Conservation (phyloP, 2,113 vertebrate genomes). For the Taxidea taxus region DNA sequence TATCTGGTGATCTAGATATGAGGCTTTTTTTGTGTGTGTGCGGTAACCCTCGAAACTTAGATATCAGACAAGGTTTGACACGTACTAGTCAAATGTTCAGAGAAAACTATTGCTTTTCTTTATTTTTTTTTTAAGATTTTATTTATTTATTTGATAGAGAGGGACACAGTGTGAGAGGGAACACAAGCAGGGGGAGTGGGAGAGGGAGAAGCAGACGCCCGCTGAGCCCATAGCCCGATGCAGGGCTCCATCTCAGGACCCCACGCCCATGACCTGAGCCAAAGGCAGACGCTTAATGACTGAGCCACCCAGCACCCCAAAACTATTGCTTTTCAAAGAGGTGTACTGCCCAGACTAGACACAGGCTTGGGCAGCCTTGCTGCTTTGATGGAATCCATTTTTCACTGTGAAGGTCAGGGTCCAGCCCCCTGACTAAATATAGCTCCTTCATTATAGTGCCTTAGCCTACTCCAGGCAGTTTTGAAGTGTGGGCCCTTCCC, state of each 20-base stretch:
- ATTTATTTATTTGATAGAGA: no score
- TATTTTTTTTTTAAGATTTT: no score
- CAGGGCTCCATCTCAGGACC: no score
- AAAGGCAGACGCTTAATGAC: no score
- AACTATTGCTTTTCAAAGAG: background rate
- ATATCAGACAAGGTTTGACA: background rate
- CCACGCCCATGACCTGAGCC: no score
- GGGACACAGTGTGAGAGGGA: no score
- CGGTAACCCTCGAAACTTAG: background rate
- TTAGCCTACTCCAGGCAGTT: background rate
- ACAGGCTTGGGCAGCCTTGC: background rate
- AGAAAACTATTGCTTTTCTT: background rate
- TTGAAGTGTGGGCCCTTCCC: background rate
- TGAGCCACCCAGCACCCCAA: no score
- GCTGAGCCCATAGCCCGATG: no score
- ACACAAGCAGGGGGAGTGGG: no score
- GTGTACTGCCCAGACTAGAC: background rate
- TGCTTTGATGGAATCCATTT: background rate
- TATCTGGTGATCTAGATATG: background rate
- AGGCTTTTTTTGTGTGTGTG: background rate
- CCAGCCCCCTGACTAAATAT: background rate
- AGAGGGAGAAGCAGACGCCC: no score
- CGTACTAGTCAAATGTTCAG: background rate
- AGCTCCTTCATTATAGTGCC: background rate
- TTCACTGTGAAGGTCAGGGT: background rate